phyloP scores from a whole-genome alignment of 2,888 invertebrate species.

The Stenichneumon culpator region DNA sequence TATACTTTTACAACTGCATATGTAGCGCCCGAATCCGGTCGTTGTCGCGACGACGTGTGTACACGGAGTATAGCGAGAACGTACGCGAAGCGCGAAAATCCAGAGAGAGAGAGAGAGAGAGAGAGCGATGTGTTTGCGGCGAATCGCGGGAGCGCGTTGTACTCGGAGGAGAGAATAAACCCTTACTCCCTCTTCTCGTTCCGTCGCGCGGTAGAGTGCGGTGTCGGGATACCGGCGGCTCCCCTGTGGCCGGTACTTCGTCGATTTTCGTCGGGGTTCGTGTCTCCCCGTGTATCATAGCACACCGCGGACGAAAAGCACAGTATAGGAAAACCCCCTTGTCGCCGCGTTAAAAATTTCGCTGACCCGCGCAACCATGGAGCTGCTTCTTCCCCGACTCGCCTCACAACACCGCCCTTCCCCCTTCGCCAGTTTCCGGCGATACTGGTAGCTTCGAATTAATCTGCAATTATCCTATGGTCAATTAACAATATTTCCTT shows the following conservation, averaged over 20 bases:
- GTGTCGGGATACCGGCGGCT: slow-evolving; percentile 53
- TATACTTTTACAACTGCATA: background rate
- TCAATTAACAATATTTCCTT: background rate
- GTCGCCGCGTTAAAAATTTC: slow-evolving; percentile 19
- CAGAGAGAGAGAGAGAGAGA: background rate
- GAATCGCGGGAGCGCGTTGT: slow-evolving; percentile 39
- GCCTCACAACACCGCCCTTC: background rate
- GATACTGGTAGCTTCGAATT: background rate
- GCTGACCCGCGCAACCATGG: slow-evolving; percentile 41
- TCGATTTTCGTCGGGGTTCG: slow-evolving; percentile 62
- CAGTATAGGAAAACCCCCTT: slow-evolving; percentile 26
- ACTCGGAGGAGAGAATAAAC: slow-evolving; percentile 44
- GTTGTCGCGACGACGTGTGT: slow-evolving; percentile 1
- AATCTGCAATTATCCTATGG: background rate
- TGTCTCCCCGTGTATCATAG: slow-evolving; percentile 51
- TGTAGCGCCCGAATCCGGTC: background rate
- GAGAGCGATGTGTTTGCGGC: slow-evolving; percentile 12
- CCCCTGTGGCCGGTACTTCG: slow-evolving; percentile 53
- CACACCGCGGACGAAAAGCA: slow-evolving; percentile 36
- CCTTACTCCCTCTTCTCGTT: slow-evolving; percentile 62
- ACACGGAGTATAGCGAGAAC: slow-evolving; percentile 2
- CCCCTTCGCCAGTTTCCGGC: background rate
- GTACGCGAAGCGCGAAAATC: slow-evolving; percentile 42
- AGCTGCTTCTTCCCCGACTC: background rate
- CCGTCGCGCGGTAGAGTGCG: slow-evolving; percentile 59